A percentile compares a stretch with the other conserved stretches of the same genome.
phyloP scores from a whole-genome alignment of 2,113 vertebrate species.

The Pitta sordida region DNA sequence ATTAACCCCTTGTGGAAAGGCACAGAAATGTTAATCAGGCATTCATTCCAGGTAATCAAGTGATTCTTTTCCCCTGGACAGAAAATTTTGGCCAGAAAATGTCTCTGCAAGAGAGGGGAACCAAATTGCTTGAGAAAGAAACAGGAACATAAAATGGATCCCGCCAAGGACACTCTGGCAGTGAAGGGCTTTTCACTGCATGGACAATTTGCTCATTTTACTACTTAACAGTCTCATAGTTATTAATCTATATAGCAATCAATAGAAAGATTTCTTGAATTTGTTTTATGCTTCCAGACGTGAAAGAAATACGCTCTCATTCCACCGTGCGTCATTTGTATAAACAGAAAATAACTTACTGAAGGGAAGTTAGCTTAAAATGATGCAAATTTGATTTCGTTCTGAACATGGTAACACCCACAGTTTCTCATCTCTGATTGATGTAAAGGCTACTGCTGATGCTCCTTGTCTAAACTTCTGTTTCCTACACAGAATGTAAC shows the following conservation, averaged over 20 bases:
- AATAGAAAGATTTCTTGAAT: background rate
- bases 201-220: background rate
- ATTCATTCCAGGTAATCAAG: background rate
- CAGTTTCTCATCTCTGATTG: background rate
- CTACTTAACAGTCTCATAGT: background rate
- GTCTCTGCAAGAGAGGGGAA: background rate
- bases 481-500: background rate
- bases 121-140: background rate
- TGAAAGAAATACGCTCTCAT: background rate
- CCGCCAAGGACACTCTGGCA: background rate
- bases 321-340: rapidly evolving
- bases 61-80: rapidly evolving
- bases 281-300: background rate
- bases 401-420: background rate
- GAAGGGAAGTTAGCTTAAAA: background rate
- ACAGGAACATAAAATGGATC: background rate
- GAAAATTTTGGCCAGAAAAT: background rate
- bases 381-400: background rate
- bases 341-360: background rate
- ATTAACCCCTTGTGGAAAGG: background rate
- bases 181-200: background rate
- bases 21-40: background rate
- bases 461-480: background rate
- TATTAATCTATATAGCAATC: background rate
- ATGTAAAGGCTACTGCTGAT: background rate